Conservation (phyloP, 2,113 vertebrate species). For the Amphiprion percula region DNA sequence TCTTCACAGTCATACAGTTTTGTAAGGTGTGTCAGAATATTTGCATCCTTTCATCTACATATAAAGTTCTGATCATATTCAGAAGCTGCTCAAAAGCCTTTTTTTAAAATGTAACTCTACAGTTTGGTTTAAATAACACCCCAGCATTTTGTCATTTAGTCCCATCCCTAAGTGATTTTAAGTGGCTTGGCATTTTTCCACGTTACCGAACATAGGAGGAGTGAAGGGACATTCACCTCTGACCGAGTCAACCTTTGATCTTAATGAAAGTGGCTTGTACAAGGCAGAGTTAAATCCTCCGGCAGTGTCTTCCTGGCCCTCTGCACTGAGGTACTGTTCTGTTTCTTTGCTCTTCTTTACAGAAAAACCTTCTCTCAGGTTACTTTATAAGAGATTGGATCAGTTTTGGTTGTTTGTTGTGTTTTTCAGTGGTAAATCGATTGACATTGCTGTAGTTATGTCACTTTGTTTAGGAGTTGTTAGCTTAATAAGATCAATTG, state of each 20-base stretch:
- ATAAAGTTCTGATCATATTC: too few species aligned
- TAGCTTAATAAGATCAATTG: too few species aligned
- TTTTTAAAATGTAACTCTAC: too few species aligned
- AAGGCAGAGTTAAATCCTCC: neutral
- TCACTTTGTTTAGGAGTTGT: too few species aligned
- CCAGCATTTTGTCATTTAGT: neutral
- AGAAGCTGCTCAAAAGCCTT: too few species aligned
- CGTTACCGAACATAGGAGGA: neutral
- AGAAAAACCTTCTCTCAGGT: neutral
- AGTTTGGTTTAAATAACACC: too few species aligned
- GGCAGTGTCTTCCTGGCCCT: neutral
- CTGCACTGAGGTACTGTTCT: conserved; percentile 35
- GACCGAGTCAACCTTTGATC: conserved; percentile 62
- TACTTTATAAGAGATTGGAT: too few species aligned
- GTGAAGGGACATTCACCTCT: conserved; percentile 19
- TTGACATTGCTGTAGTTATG: too few species aligned
- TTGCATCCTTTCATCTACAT: too few species aligned
- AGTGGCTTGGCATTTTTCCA: neutral
- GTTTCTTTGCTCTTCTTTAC: neutral
- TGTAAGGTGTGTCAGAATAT: too few species aligned
- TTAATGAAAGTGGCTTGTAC: neutral
- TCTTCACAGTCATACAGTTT: too few species aligned
- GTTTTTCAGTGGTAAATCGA: too few species aligned
- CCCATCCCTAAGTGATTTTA: neutral
- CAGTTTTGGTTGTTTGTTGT: neutral